Base-by-base conservation (phyloP, 2,113 vertebrate genomes). In the Pedionomus torquatus region DNA sequence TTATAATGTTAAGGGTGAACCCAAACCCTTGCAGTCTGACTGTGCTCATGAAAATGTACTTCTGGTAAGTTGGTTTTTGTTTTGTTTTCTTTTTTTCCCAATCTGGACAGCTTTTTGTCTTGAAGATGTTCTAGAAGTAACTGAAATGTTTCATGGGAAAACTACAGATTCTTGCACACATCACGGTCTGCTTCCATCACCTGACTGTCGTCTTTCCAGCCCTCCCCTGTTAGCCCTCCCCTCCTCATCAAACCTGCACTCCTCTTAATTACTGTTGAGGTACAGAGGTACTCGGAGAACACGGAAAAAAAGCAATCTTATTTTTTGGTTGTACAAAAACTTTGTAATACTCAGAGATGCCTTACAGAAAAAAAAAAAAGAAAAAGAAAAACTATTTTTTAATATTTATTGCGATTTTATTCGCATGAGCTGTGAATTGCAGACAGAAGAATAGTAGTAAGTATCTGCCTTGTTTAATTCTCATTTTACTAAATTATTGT, bases 381-480 rank as follows among this genome's bases (percentile, higher is more conserved):
- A 76, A 52, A 89, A 97, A 91, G 43, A 95, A 68, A 95, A 93
- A 93, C 94, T 93, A 97, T 95, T 96, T 94, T 94, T 96, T 96
- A 97, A 97, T 98, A 96, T 98, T 98, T 96, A 97, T 98, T 97
- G 96, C 95, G 87, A 95, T 96, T 96, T 92, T 97, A 76, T 91
- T 98, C 95, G 86, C 97, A 95, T 93, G 91, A 98, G 95, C 97
- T 97, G 97, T 97, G 97, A 98, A 96, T 96, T 84, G 71, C 88
- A 93, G 97, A 87, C 83, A 75, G 87, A 97, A 91, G 85, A 84
- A 90, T 85, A 95, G 91, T 95, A 97, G 93, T 85, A 89, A 97
- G 94, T 91, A 85, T 95, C 94, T 97, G 92, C 93, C 95, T 96
- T 94, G 89, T 95, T 91, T 96, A 95, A 95, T 94, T 95, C 94